Evolutionary conservation across 2,113 vertebrate genomes (phyloP), one percentile per base, ranked within the genome.

Genomic region (Grantiella picta): DNA sequence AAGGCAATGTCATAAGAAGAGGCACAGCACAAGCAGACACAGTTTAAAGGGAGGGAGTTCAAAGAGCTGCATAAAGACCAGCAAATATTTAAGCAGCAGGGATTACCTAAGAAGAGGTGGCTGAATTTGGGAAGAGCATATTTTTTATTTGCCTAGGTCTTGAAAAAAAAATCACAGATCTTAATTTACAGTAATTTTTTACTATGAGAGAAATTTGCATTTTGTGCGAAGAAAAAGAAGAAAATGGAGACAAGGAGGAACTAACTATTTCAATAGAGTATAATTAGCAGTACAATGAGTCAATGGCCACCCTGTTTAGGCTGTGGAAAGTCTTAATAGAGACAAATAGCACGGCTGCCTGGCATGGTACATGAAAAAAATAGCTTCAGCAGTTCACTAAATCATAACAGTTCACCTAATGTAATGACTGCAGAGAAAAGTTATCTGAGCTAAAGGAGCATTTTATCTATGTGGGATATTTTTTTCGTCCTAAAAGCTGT

Each of bases 361-460:
- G 53, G 52, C 28, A 82, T 15, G 59, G 61, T 78, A 76, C 24
- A 33, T 60, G 33, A 92, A 94, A 82, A 82, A 91, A 86, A 64
- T 19, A 73, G 15, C 54, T 93, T 80, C 85, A 52, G 33, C 24
- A 49, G 63, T 94, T 94, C 66, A 93, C 71, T 82, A 85, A 92
- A 72, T 82, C 59, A 28, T 84, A 86, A 77, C 29, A 70, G 54
- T 83, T 91, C 78, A 71, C 11, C 60, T 80, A 68, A 68, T 44
- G 77, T 76, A 94, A 91, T 59, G 89, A 69, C 69, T 93, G 36
- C 52, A 84, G 53, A 81, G 60, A 89, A 94, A 95, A 89, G 29
- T 11, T 86, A 42, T 52, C 77, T 89, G 57, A 86, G 86, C 22
- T 79, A 93, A 90, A 89, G 24, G 15, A 42, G 22, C 1, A 0